Percentiles rank a stretch among this genome's conserved stretches.
Evolutionary conservation across 2,113 vertebrate species (phyloP).

Genomic region (Neolamprologus longior): DNA sequence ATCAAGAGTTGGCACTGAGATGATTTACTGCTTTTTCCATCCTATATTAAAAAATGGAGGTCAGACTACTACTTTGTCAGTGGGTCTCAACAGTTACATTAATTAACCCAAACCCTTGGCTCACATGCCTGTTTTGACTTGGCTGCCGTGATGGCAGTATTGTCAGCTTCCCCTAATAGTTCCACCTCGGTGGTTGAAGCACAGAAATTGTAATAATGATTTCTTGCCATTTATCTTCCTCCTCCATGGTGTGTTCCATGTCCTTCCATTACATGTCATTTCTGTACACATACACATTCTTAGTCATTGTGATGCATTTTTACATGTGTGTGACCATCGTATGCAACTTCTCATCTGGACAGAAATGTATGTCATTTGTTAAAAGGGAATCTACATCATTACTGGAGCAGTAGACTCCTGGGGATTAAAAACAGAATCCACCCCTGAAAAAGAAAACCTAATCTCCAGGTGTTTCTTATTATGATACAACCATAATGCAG

Average conservation of each 20-base stretch:
- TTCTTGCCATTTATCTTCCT: neutral
- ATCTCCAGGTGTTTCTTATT: neutral
- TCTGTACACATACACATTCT: neutral
- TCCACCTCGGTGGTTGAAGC: neutral
- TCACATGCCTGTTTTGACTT: neutral
- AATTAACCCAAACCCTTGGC: neutral
- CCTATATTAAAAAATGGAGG: neutral
- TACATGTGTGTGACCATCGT: neutral
- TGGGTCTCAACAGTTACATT: neutral
- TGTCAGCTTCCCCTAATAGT: neutral
- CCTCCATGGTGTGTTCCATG: neutral
- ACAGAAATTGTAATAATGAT: neutral
- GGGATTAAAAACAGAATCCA: neutral
- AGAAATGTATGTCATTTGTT: neutral
- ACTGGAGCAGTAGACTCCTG: neutral
- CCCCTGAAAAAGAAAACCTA: neutral
- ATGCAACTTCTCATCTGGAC: neutral
- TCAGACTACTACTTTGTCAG: neutral
- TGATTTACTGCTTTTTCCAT: neutral
- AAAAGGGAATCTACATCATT: neutral
- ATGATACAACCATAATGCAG: neutral
- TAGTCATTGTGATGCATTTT: neutral
- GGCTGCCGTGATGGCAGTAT: neutral
- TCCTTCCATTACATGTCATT: neutral
- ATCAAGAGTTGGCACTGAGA: neutral